Base-by-base conservation (phyloP, 2,888 invertebrate species). In the Drosophila neonasuta region DNA sequence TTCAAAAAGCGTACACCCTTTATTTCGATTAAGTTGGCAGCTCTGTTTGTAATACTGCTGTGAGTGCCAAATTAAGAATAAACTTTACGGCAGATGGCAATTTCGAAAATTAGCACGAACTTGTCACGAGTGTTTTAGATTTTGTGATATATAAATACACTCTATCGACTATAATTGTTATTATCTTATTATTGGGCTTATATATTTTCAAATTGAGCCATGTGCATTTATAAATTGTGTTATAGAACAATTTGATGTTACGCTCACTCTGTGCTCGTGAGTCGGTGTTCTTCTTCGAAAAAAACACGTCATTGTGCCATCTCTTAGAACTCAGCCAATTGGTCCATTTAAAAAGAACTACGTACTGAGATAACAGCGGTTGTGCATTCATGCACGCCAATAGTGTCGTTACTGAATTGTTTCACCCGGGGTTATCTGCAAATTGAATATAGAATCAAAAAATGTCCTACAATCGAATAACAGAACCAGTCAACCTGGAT, bases 391-490 rank as follows among this genome's bases (percentile, higher is more conserved):
- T 15, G 13, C 4, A 0, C 5, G 10, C 6, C 10, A 7, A n/a
- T 20, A 13, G n/a, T 59, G n/a, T 1, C 7, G 13, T 13, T 9
- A 24, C 15, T 10, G 4, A 30, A 15, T 13, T 15, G 9, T 45
- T 49, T 34, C 10, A 24, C 10, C 10, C 3, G 50, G 54, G 17
- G 20, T 50, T 30, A 57, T 15, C 54, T 36, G 5, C 36, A 4
- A 42, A 11, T 45, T 30, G 36, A 13, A 20, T 3, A 10, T 30
- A 42, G 2, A 13, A 13, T 30, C 4, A 13, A 30, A 30, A 29
- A 11, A 71, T 71, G 71, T 71, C 71, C n/a, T 71, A 71, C 48
- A 71, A 66, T 30, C 71, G 71, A 8, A 71, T 71, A 36, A 29
- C 45, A 17, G 9, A 34, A 7, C 8, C 54, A 4, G 44, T 49